Percentiles rank a stretch among this genome's conserved stretches.
These are phyloP conservation scores for Zosterops lateralis DNA, from an alignment of 2,113 vertebrate species.

Conservation along the genomic window DNA sequence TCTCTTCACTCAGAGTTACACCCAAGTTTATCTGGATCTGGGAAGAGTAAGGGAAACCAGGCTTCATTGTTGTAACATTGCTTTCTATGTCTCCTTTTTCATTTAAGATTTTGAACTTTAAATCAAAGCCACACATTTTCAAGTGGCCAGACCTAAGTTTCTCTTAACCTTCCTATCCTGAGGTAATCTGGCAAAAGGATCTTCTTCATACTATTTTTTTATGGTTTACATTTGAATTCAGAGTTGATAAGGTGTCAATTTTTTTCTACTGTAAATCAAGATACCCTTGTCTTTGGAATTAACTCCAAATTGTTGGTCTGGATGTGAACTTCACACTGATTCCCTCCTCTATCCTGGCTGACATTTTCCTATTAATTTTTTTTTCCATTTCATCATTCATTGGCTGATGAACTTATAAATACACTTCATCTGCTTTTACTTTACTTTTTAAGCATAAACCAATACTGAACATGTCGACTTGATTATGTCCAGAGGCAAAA, in stretches of 20 bases:
- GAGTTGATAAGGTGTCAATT: constrained; percentile 44
- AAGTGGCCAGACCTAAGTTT: constrained; percentile 17
- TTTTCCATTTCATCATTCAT: constrained; percentile 76
- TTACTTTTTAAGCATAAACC: constrained; percentile 78
- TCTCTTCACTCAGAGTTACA: neutral
- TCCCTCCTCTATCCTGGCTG: constrained; percentile 70
- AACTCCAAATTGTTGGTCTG: constrained; percentile 72
- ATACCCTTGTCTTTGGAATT: constrained; percentile 60
- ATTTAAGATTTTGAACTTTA: constrained; percentile 30
- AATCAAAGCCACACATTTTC: constrained; percentile 57
- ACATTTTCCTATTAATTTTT: constrained; percentile 76
- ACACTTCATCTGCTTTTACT: constrained; percentile 81
- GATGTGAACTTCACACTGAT: constrained; percentile 65
- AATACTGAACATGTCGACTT: constrained; percentile 74
- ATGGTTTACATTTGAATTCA: constrained; percentile 59
- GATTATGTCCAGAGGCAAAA: constrained; percentile 77
- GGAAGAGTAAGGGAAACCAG: neutral
- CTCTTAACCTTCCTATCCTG: constrained; percentile 31
- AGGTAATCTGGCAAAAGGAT: neutral
- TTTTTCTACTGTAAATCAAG: constrained; percentile 62
- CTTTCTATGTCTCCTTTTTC: neutral
- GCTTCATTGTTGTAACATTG: neutral
- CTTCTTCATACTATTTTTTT: constrained; percentile 38
- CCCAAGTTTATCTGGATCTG: neutral
- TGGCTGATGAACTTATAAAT: constrained; percentile 79